Percentiles rank a stretch among this genome's conserved stretches.
phyloP scores from a whole-genome alignment of 2,797 vertebrate genomes.

The Dicrostonyx torquatus region DNA sequence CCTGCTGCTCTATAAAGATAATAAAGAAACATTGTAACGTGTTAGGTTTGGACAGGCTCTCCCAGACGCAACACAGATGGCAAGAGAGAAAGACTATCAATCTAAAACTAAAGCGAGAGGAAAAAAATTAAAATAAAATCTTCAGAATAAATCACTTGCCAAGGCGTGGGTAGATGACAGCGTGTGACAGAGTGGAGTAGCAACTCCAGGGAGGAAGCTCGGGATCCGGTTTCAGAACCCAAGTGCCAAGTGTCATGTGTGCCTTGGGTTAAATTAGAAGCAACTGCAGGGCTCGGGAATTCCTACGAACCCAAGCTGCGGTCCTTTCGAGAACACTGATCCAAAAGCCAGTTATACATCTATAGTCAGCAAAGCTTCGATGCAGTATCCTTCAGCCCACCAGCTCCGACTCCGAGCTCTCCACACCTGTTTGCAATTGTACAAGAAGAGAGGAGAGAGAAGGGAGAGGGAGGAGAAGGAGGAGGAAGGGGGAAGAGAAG shows the following conservation, averaged over 20 bases:
- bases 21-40: constrained; percentile 58
- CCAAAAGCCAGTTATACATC: neutral
- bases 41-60: constrained; percentile 48
- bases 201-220: neutral
- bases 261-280: constrained; percentile 7
- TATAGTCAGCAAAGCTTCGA: neutral
- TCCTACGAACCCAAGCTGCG: neutral
- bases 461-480: fast-evolving
- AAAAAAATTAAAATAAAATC: constrained; percentile 63
- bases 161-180: constrained; percentile 11
- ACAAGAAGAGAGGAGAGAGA: neutral
- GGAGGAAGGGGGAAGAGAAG: neutral
- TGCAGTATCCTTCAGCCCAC: neutral
- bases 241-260: neutral
- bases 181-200: constrained; percentile 22
- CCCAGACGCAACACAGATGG: constrained; percentile 66
- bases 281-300: neutral
- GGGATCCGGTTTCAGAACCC: constrained; percentile 38
- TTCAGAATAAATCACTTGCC: constrained; percentile 56
- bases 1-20: constrained; percentile 64
- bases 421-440: neutral
- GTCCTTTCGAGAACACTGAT: neutral
- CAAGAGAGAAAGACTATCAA: constrained; percentile 55
- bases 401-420: neutral
- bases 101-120: constrained; percentile 56